Base-by-base conservation (phyloP, 2,113 vertebrate species). In the Propithecus coquereli region DNA sequence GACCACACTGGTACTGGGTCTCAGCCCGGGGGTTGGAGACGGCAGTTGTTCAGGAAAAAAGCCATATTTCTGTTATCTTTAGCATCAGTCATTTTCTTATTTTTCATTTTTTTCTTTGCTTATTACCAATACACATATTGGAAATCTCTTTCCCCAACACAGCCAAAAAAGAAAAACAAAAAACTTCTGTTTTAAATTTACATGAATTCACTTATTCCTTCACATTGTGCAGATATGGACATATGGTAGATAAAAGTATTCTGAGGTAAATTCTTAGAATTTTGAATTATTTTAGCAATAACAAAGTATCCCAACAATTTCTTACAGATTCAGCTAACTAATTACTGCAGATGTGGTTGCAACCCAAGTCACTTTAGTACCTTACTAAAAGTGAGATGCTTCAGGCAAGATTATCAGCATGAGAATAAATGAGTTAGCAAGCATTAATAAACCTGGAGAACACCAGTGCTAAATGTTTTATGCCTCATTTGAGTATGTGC, bases 361-460 rank as follows among this genome's bases (percentile, higher is more conserved):
- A 98, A 92, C 81, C 80, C 93, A 96, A 96, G 92, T 93, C 81
- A 94, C 91, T 96, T 97, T 94, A 97, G 92, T 90, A 95, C 82
- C 57, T 96, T 92, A 93, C 54, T 74, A 71, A 96, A 98, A 96
- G 66, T 93, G 45, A 96, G 93, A 93, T 79, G 97, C 96, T 98
- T 94, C 27, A 25, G 97, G 97, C 94, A 97, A 97, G 95, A 97
- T 97, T 96, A 97, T 96, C 96, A 96, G 70, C 92, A 96, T 84
- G 91, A 97, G 94, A 97, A 96, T 91, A 97, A 97, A 96, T 96
- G 94, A 97, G 66, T 94, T 97, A 96, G 82, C 90, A 94, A 97
- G 63, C 92, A 97, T 93, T 97, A 97, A 97, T 95, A 98, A 97
- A 97, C 68, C 68, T 95, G 71, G 87, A 94, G 90, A 97, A 95